These are phyloP conservation scores for Holothuria scabra DNA, from an alignment of 53 echinoderm and acorn worm genomes.

Conservation along the genomic window DNA sequence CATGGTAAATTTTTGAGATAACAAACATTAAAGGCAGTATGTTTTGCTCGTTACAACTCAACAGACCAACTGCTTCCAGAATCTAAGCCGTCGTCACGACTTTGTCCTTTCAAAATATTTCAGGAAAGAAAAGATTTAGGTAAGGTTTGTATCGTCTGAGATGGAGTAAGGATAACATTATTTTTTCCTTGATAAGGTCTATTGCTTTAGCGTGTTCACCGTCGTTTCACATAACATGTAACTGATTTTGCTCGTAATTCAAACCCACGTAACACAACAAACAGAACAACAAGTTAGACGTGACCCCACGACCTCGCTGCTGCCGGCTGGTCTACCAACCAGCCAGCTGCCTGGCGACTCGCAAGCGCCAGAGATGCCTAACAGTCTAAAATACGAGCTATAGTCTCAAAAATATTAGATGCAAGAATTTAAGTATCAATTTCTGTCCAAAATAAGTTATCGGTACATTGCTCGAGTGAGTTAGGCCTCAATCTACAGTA, in stretches of 20 bases:
- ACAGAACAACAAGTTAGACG: slow-evolving; percentile 38
- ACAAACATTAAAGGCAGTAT: too few relatives aligned
- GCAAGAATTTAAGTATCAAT: not conserved
- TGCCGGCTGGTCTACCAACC: slow-evolving; percentile 49
- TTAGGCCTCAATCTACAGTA: slow-evolving; percentile 21
- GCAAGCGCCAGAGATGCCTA: slow-evolving; percentile 44
- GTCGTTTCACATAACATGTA: slow-evolving; percentile 38
- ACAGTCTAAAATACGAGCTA: slow-evolving; percentile 26
- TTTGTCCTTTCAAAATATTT: too few relatives aligned
- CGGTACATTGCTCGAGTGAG: slow-evolving; percentile 41
- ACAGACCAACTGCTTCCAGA: too few relatives aligned
- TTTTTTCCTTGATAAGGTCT: too few relatives aligned
- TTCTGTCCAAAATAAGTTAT: slow-evolving; percentile 6
- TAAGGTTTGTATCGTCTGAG: too few relatives aligned
- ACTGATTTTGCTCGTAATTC: slow-evolving; percentile 37
- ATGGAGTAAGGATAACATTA: too few relatives aligned
- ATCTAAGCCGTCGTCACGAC: too few relatives aligned
- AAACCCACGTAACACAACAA: slow-evolving; percentile 45
- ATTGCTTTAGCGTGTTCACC: too few relatives aligned
- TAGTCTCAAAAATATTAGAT: not conserved
- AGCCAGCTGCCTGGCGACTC: slow-evolving; percentile 46
- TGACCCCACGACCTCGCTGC: slow-evolving; percentile 32
- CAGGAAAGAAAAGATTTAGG: too few relatives aligned
- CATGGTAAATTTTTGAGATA: too few relatives aligned
- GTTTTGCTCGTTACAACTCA: too few relatives aligned